Evolutionary conservation across 2,113 vertebrate genomes (phyloP), one percentile per base, ranked within the genome.

Genomic region (Hippocampus guttulatus): DNA sequence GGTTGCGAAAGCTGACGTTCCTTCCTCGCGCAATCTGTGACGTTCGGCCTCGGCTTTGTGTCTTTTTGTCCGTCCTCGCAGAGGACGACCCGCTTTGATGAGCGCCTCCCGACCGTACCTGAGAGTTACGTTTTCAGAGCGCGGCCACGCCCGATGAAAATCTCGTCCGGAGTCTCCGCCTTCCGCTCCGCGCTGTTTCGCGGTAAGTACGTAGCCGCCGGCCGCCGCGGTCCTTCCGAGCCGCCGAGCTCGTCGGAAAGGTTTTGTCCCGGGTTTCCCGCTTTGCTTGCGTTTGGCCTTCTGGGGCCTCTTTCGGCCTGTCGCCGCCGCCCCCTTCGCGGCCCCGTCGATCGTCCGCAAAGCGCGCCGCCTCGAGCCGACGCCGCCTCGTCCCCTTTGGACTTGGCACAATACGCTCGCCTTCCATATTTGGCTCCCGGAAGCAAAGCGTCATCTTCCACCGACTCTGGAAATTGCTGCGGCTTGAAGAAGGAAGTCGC

Each of bases 271-370:
- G 25, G 25, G 1, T 27, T 27, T 91, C 87, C 88, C 86, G 84
- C 78, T 76, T 83, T 83, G 83, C 75, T 82, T 74, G 47, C 45
- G 33, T 47, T 79, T 33, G 73, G 75, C 41, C 67, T 84, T 76
- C 72, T 81, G 76, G 33, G 65, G 65, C 76, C 9, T 51, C 52
- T 52, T 38, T 33, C 25, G 20, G 66, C 68, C 68, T 61, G 68
- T 75, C 81, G 63, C 71, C 71, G 47, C 63, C 18, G 11, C 52
- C 1, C 65, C 68, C 23, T 71, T 82, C 88, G 78, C 81, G 75
- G 70, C 45, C 71, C 71, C 77, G 47, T 61, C 18, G 21, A 11
- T 8, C 23, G 43, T 68, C 30, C 5, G n/a, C 27, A 64, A 64
- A 23, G 23, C 21, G 43, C 23, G 9, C 2, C 38, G 15, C n/a